Conservation (phyloP, 2,113 vertebrate species). For the Progne subis region DNA sequence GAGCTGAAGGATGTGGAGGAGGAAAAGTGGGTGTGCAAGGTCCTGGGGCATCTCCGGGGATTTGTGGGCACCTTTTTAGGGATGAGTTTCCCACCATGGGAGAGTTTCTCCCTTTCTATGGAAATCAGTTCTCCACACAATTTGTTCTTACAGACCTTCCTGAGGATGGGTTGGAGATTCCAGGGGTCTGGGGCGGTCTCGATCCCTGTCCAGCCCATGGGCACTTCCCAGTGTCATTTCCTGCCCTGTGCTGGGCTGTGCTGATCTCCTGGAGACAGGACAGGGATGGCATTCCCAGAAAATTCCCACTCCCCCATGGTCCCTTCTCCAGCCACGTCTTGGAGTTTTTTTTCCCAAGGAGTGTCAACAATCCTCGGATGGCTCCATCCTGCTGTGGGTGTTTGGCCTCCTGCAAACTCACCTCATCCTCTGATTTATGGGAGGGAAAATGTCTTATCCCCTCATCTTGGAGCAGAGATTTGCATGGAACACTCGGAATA, state of each 20-base stretch:
- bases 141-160: background rate
- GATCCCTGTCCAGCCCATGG: rapidly evolving
- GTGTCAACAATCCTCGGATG: background rate
- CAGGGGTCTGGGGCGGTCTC: background rate
- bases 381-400: background rate
- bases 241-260: background rate
- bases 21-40: background rate
- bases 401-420: background rate
- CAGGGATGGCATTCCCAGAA: background rate
- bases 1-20: background rate
- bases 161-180: background rate
- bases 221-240: background rate
- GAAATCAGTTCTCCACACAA: background rate
- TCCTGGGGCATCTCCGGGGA: background rate
- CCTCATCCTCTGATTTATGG: background rate
- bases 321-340: background rate
- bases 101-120: background rate
- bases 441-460: background rate
- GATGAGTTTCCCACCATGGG: background rate
- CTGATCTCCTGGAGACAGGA: background rate
- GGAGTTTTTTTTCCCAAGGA: background rate
- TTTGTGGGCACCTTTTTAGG: background rate
- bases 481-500: rapidly evolving
- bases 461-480: background rate
- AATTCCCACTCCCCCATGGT: background rate